Percentiles rank a stretch among this genome's conserved stretches.
Evolutionary conservation across 2,113 vertebrate species (phyloP).

Genomic region (Petrocephalus zakoni): DNA sequence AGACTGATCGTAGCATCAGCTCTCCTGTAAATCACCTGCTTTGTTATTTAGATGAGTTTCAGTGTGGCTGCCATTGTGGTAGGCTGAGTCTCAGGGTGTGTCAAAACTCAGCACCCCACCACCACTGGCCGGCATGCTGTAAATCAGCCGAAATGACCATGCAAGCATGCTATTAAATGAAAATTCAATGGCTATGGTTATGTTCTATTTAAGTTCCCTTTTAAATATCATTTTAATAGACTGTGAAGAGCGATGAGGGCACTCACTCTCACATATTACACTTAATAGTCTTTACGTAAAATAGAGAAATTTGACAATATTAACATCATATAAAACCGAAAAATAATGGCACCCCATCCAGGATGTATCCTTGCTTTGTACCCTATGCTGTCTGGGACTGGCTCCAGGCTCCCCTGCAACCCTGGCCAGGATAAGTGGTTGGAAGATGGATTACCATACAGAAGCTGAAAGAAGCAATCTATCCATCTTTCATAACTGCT

Average conservation of each 20-base stretch:
- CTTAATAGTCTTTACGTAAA: background rate
- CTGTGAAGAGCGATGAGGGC: background rate
- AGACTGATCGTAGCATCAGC: background rate
- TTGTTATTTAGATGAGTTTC: background rate
- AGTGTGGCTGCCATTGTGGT: background rate
- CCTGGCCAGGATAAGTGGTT: background rate
- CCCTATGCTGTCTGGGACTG: background rate
- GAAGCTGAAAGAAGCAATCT: background rate
- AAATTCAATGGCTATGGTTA: background rate
- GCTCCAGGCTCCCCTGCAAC: background rate
- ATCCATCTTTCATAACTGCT: background rate
- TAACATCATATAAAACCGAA: background rate
- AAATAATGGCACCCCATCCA: background rate
- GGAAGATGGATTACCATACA: background rate
- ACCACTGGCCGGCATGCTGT: background rate
- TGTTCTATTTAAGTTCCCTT: background rate
- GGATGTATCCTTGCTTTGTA: background rate
- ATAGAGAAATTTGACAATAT: background rate
- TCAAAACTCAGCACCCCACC: background rate
- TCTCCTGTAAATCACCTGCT: background rate
- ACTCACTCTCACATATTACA: background rate
- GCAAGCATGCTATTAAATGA: background rate
- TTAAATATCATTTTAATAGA: constrained; percentile 1
- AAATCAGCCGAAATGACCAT: background rate
- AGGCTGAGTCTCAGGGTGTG: background rate